A percentile compares a stretch with the other conserved stretches of the same genome.
These are phyloP conservation scores for Nannoperca obscura DNA, from an alignment of 2,797 vertebrate species.

Conservation along the genomic window DNA sequence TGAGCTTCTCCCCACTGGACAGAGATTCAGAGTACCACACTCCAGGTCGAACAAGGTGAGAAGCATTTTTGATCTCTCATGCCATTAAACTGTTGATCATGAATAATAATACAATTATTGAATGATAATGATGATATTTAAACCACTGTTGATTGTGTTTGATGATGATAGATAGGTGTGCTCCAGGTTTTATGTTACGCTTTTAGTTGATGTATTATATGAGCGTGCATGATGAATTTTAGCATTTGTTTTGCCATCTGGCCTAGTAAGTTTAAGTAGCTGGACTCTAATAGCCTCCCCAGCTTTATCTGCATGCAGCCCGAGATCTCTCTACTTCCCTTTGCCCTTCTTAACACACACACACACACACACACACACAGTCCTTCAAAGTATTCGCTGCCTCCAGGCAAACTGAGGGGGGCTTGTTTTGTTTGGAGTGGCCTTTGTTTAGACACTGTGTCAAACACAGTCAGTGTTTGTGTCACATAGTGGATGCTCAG, in stretches of 20 bases:
- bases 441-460: slow-evolving; percentile 47
- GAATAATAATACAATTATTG: background rate
- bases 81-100: background rate
- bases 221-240: background rate
- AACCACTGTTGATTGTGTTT: background rate
- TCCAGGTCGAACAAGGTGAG: background rate
- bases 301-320: background rate
- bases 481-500: slow-evolving; percentile 41
- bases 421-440: slow-evolving; percentile 55
- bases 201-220: background rate
- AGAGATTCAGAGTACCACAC: background rate
- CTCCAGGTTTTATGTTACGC: background rate
- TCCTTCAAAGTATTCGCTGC: slow-evolving; percentile 20
- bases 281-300: background rate
- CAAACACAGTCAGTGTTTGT: slow-evolving; percentile 42
- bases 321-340: slow-evolving; percentile 1
- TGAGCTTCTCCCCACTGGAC: background rate
- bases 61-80: background rate
- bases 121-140: background rate
- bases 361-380: slow-evolving; percentile 10
- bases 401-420: slow-evolving; percentile 47
- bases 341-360: slow-evolving; percentile 10
- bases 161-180: slow-evolving; percentile 7
- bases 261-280: background rate
- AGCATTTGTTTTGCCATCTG: slow-evolving; percentile 11